Evolutionary conservation across 2,888 invertebrate species (phyloP).

Genomic region (Abrostola tripartita): DNA sequence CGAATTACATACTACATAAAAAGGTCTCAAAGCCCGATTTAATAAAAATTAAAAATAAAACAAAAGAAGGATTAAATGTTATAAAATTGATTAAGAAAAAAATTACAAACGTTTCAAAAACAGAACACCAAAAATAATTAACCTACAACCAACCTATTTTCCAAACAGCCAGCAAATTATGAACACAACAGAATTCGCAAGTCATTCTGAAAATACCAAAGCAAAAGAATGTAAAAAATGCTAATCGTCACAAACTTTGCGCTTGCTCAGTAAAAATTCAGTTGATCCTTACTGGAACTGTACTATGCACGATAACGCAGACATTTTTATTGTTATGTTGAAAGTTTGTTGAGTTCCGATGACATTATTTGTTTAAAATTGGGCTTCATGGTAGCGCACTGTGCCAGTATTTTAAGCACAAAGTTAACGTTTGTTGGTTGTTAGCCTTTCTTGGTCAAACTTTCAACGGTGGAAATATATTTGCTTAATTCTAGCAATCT

Average conservation of each 20-base stretch:
- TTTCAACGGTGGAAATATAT: neutral
- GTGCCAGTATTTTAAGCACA: conserved; percentile 30
- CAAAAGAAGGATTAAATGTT: neutral
- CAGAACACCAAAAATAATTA: neutral
- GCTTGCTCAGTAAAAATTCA: conserved; percentile 41
- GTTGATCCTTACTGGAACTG: conserved; percentile 29
- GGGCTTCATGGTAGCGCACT: conserved; percentile 38
- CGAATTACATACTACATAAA: no score
- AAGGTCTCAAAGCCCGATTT: no score
- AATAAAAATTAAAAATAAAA: neutral
- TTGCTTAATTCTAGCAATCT: no score
- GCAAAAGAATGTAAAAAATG: conserved; percentile 40
- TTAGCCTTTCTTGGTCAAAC: neutral
- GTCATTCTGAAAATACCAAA: conserved; percentile 24
- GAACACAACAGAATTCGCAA: conserved; percentile 30
- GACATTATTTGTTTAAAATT: conserved; percentile 53
- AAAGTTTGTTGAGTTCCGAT: conserved; percentile 45
- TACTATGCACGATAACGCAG: conserved; percentile 48
- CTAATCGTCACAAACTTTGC: conserved; percentile 39
- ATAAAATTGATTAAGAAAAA: neutral
- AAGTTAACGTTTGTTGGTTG: conserved; percentile 1
- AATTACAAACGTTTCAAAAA: neutral
- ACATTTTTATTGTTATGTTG: conserved; percentile 58
- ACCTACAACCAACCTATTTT: neutral
- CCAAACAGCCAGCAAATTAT: conserved; percentile 10